These are phyloP conservation scores for Aplidium turbinatum DNA, from an alignment of 23 tunicate genomes.

Conservation along the genomic window DNA sequence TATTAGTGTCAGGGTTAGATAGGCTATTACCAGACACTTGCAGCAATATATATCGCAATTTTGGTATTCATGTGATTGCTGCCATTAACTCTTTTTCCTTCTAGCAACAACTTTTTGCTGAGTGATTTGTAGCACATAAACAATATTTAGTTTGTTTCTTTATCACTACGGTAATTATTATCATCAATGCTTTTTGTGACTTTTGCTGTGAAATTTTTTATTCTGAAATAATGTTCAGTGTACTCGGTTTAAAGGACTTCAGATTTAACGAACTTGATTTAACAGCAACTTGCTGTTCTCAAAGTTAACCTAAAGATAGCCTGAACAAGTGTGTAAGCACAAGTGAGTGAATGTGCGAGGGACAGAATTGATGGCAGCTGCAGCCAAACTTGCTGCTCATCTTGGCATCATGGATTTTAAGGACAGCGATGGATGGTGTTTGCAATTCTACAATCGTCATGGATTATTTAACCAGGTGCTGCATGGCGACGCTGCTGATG, in stretches of 20 bases:
- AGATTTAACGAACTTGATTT: background rate
- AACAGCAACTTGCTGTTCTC: too few relatives aligned
- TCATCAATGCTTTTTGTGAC: too few relatives aligned
- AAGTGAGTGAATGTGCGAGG: too few relatives aligned
- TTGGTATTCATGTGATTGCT: background rate
- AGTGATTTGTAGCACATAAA: background rate
- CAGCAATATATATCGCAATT: too few relatives aligned
- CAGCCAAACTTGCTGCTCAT: constrained; percentile 36
- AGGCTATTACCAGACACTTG: too few relatives aligned
- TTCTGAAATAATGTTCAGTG: too few relatives aligned
- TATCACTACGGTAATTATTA: too few relatives aligned
- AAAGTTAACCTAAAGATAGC: too few relatives aligned
- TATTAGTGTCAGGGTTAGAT: too few relatives aligned
- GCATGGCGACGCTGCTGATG: constrained; percentile 32
- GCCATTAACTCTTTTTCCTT: background rate
- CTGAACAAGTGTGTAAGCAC: too few relatives aligned
- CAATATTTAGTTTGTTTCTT: background rate
- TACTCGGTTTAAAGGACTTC: background rate
- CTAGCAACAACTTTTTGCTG: background rate
- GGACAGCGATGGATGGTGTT: constrained; percentile 25
- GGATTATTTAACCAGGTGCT: constrained; percentile 28
- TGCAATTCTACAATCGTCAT: constrained; percentile 18
- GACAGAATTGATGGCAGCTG: constrained; percentile 21
- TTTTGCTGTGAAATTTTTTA: too few relatives aligned
- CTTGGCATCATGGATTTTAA: constrained; percentile 25